These are phyloP conservation scores for Scomber colias DNA, from an alignment of 2,113 vertebrate species.

Conservation along the genomic window DNA sequence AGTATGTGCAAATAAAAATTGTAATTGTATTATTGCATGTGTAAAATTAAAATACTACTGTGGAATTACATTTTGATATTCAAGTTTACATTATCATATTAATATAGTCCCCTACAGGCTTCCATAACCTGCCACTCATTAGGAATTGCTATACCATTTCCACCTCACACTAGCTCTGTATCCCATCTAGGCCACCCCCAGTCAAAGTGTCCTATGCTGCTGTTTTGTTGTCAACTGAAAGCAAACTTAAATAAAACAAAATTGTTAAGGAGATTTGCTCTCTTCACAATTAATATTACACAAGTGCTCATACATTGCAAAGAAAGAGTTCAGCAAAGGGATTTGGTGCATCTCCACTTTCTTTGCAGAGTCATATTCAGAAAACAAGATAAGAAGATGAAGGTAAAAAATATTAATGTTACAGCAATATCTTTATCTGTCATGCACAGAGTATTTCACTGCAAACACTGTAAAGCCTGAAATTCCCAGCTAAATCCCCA, in stretches of 20 bases:
- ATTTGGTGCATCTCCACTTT: neutral
- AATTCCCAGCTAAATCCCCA: slow-evolving; percentile 29
- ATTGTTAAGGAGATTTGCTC: slow-evolving; percentile 1
- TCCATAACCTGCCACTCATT: too few relatives aligned
- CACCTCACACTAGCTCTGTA: too few relatives aligned
- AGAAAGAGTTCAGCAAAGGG: neutral
- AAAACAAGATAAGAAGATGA: slow-evolving; percentile 35
- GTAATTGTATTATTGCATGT: too few relatives aligned
- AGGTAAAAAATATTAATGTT: slow-evolving; percentile 49
- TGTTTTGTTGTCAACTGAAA: slow-evolving; percentile 6
- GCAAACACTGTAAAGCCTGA: slow-evolving; percentile 38
- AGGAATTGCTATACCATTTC: too few relatives aligned
- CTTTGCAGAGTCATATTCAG: slow-evolving; percentile 5
- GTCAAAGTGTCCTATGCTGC: too few relatives aligned
- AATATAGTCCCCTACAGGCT: too few relatives aligned
- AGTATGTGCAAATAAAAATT: too few relatives aligned
- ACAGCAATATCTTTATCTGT: slow-evolving; percentile 51
- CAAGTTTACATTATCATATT: too few relatives aligned
- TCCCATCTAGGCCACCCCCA: too few relatives aligned
- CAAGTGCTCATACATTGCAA: neutral
- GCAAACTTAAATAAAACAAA: neutral
- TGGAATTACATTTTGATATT: too few relatives aligned
- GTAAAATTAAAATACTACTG: too few relatives aligned
- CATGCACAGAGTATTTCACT: slow-evolving; percentile 36
- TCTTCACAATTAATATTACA: neutral